A percentile compares a stretch with the other conserved stretches of the same genome.
Evolutionary conservation across 64 coral and sea anemone species (phyloP).

Genomic region (Catalaphyllia jardinei): DNA sequence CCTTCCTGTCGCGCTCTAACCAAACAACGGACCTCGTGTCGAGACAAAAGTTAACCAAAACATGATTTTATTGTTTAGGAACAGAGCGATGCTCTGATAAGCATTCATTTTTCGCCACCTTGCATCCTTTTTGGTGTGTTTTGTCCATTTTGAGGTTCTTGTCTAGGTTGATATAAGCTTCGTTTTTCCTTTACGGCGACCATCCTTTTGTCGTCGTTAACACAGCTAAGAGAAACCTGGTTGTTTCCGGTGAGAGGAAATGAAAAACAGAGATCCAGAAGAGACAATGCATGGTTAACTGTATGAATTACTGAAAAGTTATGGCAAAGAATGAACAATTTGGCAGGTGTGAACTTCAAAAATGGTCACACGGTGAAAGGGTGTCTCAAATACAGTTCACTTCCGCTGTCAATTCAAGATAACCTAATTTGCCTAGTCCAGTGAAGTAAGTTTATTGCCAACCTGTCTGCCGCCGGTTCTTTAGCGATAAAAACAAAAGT

Average conservation of each 20-base stretch:
- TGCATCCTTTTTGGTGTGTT: neutral
- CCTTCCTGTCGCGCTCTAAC: slow-evolving; percentile 18
- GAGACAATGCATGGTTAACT: slow-evolving; percentile 22
- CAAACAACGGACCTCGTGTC: slow-evolving; percentile 42
- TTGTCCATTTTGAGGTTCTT: neutral
- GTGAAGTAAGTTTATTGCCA: too few species aligned
- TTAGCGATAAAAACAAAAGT: too few species aligned
- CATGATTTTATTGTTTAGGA: neutral
- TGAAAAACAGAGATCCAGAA: neutral
- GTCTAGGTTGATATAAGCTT: neutral
- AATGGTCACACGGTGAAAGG: neutral
- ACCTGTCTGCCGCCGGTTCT: too few species aligned
- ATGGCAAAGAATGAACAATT: slow-evolving; percentile 4
- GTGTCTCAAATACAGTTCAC: too few species aligned
- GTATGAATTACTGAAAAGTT: neutral
- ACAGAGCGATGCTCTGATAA: neutral
- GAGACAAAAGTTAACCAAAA: slow-evolving; percentile 29
- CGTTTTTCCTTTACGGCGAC: neutral
- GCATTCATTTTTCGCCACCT: neutral
- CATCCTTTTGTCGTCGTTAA: neutral
- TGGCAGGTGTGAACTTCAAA: slow-evolving; percentile 1
- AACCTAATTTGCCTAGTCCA: neutral
- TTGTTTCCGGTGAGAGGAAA: slow-evolving; percentile 32
- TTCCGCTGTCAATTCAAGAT: neutral
- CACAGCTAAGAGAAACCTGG: neutral